Percentiles rank a stretch among this genome's conserved stretches.
Evolutionary conservation across 92 coral and sea anemone genomes (phyloP).

Genomic region (Epizoanthus illoricatus): DNA sequence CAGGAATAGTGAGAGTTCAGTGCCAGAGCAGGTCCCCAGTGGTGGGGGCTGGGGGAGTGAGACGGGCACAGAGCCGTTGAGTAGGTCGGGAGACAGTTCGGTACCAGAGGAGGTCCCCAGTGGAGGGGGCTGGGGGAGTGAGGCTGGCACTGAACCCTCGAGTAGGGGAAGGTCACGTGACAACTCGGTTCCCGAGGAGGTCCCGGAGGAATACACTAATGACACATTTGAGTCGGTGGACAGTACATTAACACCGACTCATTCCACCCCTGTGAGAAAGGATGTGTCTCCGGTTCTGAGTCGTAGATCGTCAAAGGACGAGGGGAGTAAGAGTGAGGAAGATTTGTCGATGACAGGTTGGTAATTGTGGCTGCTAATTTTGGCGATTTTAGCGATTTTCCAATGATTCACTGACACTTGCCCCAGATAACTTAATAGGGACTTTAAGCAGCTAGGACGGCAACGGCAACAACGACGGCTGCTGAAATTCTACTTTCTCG

Average conservation of each 20-base stretch:
- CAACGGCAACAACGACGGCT: no score
- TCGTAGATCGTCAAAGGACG: constrained; percentile 66
- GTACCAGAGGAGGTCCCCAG: constrained; percentile 62
- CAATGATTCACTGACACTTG: no score
- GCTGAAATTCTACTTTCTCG: no score
- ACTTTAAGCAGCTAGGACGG: no score
- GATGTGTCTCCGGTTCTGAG: constrained; percentile 51
- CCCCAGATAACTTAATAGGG: no score
- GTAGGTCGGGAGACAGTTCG: constrained; percentile 69
- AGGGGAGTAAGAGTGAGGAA: constrained; percentile 77
- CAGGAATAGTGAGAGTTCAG: constrained; percentile 73
- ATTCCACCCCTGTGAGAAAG: constrained; percentile 76
- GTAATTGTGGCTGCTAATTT: neutral
- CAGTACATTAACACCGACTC: constrained; percentile 65
- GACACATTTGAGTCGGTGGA: constrained; percentile 89
- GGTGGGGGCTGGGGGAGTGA: constrained; percentile 9
- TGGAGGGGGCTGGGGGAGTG: constrained; percentile 2
- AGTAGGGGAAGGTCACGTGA: constrained; percentile 67
- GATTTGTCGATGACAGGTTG: constrained; percentile 79
- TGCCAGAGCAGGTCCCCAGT: constrained; percentile 59
- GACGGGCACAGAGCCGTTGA: constrained; percentile 41
- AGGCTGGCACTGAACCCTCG: constrained; percentile 42
- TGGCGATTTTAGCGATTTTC: no score
- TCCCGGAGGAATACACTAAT: constrained; percentile 75
- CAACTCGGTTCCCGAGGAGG: constrained; percentile 69